Conservation (phyloP, 1,140 invertebrate genomes). For the Pentalonia nigronervosa region DNA sequence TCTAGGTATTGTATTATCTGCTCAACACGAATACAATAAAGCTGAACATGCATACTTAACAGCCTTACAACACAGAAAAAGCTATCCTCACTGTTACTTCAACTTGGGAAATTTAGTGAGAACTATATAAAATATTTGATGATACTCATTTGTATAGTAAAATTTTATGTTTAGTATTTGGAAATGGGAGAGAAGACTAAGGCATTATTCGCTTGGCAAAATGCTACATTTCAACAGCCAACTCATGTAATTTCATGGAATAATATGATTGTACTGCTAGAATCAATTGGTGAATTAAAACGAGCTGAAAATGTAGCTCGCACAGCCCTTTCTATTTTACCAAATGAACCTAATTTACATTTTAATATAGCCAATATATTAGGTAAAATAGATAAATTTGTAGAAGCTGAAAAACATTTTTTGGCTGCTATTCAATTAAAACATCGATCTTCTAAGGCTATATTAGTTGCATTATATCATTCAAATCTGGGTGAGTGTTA, state of each 20-base stretch:
- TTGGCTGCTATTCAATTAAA: constrained; percentile 76
- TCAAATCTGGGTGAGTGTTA: constrained; percentile 78
- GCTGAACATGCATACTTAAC: constrained; percentile 81
- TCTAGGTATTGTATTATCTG: constrained; percentile 87
- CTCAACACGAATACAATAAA: constrained; percentile 74
- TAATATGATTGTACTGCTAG: constrained; percentile 87
- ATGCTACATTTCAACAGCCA: constrained; percentile 79
- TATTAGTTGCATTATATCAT: constrained; percentile 71
- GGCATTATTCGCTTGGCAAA: constrained; percentile 77
- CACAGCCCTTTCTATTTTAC: constrained; percentile 74
- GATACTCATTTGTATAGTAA: not conserved
- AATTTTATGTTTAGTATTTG: constrained; percentile 68
- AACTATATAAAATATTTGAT: constrained; percentile 60
- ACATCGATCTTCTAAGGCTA: constrained; percentile 65
- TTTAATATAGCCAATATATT: constrained; percentile 89
- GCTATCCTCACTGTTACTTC: constrained; percentile 92
- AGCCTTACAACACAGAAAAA: constrained; percentile 76
- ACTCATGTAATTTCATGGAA: constrained; percentile 87
- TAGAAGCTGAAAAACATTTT: constrained; percentile 83
- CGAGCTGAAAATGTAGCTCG: constrained; percentile 75
- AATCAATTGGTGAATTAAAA: constrained; percentile 75
- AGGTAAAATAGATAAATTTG: constrained; percentile 80
- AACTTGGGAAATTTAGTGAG: constrained; percentile 91
- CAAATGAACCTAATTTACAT: constrained; percentile 77
- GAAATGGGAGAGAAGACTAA: constrained; percentile 69